These are phyloP conservation scores for Gymnorhina tibicen DNA, from an alignment of 2,113 vertebrate genomes.

Conservation along the genomic window DNA sequence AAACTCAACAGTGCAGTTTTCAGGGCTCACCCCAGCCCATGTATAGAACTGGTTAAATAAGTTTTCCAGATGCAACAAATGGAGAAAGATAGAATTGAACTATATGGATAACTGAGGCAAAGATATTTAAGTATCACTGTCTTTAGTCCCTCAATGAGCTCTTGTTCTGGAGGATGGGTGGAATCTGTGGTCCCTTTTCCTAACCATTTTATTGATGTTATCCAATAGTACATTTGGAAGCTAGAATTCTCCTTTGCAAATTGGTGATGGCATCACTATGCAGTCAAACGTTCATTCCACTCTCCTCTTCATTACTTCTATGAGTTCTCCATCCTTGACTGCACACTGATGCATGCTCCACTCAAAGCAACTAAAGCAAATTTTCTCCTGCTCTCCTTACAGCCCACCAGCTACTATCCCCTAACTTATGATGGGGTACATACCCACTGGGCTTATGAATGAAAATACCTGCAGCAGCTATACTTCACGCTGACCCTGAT, in stretches of 20 bases:
- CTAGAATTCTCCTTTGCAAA: not conserved
- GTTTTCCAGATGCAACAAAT: not conserved
- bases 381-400: not conserved
- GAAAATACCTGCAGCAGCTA: not conserved
- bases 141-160: not conserved
- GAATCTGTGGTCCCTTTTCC: not conserved
- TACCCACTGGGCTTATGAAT: not conserved
- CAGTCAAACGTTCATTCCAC: not conserved
- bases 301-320: not conserved
- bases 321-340: not conserved
- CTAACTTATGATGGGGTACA: not conserved
- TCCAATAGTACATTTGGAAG: not conserved
- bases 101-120: not conserved
- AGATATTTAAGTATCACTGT: not conserved
- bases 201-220: not conserved
- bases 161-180: not conserved
- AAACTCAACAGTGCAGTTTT: not conserved
- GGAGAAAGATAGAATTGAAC: not conserved
- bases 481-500: not conserved
- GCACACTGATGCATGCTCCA: not conserved
- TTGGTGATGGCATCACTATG: not conserved
- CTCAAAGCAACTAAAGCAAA: not conserved
- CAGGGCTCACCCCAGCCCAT: not conserved
- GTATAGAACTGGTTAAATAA: not conserved
- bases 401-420: not conserved